A percentile compares a stretch with the other conserved stretches of the same genome.
These are phyloP conservation scores for Eumacrocentrus americanus DNA, from an alignment of 2,888 invertebrate species.

Conservation along the genomic window DNA sequence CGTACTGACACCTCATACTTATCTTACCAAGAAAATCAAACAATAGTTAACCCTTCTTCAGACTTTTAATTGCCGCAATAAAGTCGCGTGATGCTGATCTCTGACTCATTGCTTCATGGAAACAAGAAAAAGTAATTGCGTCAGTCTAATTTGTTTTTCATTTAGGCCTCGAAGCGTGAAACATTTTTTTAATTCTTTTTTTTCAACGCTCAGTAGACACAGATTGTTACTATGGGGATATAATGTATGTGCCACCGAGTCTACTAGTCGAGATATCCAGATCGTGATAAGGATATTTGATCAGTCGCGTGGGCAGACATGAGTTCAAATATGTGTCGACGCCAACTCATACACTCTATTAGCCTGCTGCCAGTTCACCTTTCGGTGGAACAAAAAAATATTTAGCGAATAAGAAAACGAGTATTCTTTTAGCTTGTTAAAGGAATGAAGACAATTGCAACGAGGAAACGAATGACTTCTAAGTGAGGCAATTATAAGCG, in stretches of 20 bases:
- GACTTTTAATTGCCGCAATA: constrained; percentile 23
- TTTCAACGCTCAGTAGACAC: not conserved
- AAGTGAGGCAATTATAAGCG: not conserved
- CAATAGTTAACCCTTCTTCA: constrained; percentile 22
- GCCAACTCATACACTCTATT: constrained; percentile 22
- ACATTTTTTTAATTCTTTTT: not conserved
- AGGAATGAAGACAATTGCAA: not conserved
- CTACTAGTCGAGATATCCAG: constrained; percentile 20
- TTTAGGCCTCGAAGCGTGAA: not conserved
- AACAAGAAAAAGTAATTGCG: not conserved
- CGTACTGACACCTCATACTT: not conserved
- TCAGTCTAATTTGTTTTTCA: not conserved
- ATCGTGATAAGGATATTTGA: constrained; percentile 42
- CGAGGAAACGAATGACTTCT: not conserved
- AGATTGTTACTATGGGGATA: constrained; percentile 22
- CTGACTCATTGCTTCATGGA: constrained; percentile 11
- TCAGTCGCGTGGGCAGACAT: constrained; percentile 30
- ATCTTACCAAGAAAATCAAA: constrained; percentile 22
- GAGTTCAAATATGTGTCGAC: constrained; percentile 33
- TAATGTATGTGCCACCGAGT: constrained; percentile 10
- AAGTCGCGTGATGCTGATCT: constrained; percentile 10
- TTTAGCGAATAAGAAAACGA: too few relatives aligned
- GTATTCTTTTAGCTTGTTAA: not conserved
- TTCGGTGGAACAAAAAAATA: constrained; percentile 4
- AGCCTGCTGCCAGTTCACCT: constrained; percentile 31